These are phyloP conservation scores for Synodontis membranacea DNA, from an alignment of 2,113 vertebrate species.

Conservation along the genomic window DNA sequence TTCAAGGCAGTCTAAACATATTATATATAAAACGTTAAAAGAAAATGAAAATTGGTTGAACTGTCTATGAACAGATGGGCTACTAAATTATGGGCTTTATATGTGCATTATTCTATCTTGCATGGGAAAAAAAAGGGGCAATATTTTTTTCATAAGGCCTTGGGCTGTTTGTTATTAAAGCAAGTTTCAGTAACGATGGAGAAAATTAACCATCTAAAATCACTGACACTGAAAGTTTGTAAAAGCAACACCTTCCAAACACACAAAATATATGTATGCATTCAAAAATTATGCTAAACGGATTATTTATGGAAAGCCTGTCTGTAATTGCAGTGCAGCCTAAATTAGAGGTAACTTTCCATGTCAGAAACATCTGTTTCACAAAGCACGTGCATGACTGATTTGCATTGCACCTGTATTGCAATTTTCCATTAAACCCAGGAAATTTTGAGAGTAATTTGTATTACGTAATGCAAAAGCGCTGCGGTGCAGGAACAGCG, in stretches of 20 bases:
- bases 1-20: neutral
- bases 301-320: neutral
- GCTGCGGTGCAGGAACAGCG: neutral
- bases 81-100: neutral
- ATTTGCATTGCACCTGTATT: neutral
- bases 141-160: neutral
- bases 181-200: neutral
- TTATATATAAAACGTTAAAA: neutral
- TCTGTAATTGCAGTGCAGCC: neutral
- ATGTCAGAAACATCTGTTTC: constrained; percentile 8
- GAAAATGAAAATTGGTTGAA: neutral
- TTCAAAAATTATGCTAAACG: neutral
- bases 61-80: constrained; percentile 8
- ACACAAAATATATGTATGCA: neutral
- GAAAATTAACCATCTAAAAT: constrained; percentile 3
- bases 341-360: neutral
- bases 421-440: neutral
- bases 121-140: neutral
- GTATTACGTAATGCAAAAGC: neutral
- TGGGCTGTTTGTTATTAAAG: neutral
- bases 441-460: neutral
- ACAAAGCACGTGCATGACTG: neutral
- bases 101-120: neutral
- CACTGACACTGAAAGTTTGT: neutral
- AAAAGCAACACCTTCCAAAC: neutral